Evolutionary conservation across 2,888 invertebrate genomes (phyloP).

Genomic region (Drosophila koepferae): DNA sequence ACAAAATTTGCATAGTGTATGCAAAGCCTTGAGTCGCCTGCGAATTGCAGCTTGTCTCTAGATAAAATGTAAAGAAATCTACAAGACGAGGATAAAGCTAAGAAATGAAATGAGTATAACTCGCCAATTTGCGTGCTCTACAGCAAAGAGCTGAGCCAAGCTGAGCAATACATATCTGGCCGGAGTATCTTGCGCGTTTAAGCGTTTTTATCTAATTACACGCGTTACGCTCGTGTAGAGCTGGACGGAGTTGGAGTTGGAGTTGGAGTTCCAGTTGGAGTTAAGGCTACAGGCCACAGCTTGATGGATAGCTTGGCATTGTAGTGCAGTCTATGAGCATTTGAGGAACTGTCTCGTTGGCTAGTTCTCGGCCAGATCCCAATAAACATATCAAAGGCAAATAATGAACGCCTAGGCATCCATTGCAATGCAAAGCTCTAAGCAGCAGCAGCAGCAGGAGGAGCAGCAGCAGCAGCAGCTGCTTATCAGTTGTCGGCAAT

Average conservation of each 20-base stretch:
- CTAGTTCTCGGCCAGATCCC: constrained; percentile 39
- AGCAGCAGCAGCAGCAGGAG: neutral
- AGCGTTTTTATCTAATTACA: constrained; percentile 80
- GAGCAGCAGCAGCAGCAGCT: constrained; percentile 36
- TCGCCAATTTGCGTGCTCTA: constrained; percentile 16
- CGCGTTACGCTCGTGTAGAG: constrained; percentile 67
- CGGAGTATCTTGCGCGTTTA: constrained; percentile 63
- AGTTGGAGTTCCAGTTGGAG: neutral
- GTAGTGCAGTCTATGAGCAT: neutral
- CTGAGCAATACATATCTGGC: constrained; percentile 25
- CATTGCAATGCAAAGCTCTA: constrained; percentile 33
- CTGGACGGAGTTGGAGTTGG: neutral
- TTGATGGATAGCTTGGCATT: constrained; percentile 1
- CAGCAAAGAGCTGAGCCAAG: constrained; percentile 10
- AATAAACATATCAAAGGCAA: constrained; percentile 69
- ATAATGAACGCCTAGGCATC: constrained; percentile 58
- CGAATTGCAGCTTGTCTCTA: neutral
- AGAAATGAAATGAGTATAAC: constrained; percentile 5
- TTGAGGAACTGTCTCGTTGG: constrained; percentile 24
- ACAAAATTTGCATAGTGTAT: neutral
- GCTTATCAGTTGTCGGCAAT: constrained; percentile 85
- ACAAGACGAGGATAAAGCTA: constrained; percentile 28
- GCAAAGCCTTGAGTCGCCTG: neutral
- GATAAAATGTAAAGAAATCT: constrained; percentile 44
- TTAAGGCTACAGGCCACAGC: neutral